Base-by-base conservation (phyloP, 2,888 invertebrate species). In the Platycheirus rosarum region DNA sequence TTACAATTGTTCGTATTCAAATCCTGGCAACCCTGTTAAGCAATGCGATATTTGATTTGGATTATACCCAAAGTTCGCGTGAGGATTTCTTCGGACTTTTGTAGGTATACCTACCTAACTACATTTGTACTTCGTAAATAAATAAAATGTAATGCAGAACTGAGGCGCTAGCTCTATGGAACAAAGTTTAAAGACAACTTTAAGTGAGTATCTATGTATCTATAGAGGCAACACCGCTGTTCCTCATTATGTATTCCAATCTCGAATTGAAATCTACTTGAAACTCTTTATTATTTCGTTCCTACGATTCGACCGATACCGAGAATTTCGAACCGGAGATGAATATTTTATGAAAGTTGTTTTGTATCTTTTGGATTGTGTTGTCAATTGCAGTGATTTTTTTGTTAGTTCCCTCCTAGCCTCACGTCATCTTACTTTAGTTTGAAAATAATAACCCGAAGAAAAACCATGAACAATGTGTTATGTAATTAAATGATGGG, bases 401-500 rank as follows among this genome's bases (percentile, higher is more conserved):
- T 16, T 48, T 13, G 2, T n/a, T 8, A 23, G 14, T 13, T 9
- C 42, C n/a, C 2, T 6, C 0, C n/a, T n/a, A n/a, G n/a, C n/a
- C n/a, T n/a, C n/a, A n/a, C n/a, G n/a, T n/a, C n/a, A n/a, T n/a
- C n/a, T n/a, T n/a, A n/a, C n/a, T n/a, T n/a, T 13, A 37, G 20
- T 16, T 18, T 11, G 16, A 44, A 51, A 75, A 35, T 42, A 29
- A 16, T 32, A 76, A 32, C 13, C 11, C 16, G 16, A 60, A 73
- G 57, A 51, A 66, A n/a, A 66, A 18, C 18, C 29, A 35, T 60
- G 40, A 40, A 60, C 44, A 71, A 70, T 42, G 63, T 77, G 77
- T 82, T 82, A 82, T 82, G 71, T 82, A 82, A 82, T 82, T 82
- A 71, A 82, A 71, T 77, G 51, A 42, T 42, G 57, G 29, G 42